Conservation (phyloP, 2,888 invertebrate genomes). For the Drosophila rubida region DNA sequence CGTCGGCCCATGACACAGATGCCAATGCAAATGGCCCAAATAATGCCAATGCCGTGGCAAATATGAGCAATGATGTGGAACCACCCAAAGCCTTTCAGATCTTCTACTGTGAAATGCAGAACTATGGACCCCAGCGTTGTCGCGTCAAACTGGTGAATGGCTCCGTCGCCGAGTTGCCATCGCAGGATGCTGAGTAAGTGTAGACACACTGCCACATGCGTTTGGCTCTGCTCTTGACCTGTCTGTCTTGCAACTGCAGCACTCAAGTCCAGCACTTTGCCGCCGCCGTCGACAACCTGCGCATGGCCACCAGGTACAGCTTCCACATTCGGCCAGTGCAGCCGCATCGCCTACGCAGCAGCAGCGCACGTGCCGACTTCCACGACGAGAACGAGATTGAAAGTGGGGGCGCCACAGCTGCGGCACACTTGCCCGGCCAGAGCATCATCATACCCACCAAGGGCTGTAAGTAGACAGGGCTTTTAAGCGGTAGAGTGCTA, state of each 20-base stretch:
- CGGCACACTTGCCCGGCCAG: conserved; percentile 86
- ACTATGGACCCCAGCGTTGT: conserved; percentile 92
- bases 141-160: conserved; percentile 86
- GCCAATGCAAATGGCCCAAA: conserved; percentile 22
- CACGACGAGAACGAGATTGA: conserved; percentile 84
- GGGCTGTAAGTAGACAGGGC: conserved; percentile 90
- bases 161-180: conserved; percentile 48
- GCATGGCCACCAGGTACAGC: conserved; percentile 93
- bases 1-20: conserved; percentile 68
- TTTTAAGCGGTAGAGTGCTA: no score
- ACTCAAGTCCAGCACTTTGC: conserved; percentile 85
- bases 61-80: conserved; percentile 80
- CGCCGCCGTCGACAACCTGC: conserved; percentile 88
- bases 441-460: conserved; percentile 92
- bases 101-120: conserved; percentile 92
- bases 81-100: conserved; percentile 88
- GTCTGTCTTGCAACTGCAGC: conserved; percentile 34
- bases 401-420: conserved; percentile 71
- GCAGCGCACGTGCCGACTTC: conserved; percentile 83
- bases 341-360: conserved; percentile 82
- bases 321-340: conserved; percentile 89
- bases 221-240: conserved; percentile 5
- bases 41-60: conserved; percentile 64
- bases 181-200: conserved; percentile 37
- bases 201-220: conserved; percentile 12